Evolutionary conservation across 2,888 invertebrate genomes (phyloP).

Genomic region (Drosophila bunnanda): DNA sequence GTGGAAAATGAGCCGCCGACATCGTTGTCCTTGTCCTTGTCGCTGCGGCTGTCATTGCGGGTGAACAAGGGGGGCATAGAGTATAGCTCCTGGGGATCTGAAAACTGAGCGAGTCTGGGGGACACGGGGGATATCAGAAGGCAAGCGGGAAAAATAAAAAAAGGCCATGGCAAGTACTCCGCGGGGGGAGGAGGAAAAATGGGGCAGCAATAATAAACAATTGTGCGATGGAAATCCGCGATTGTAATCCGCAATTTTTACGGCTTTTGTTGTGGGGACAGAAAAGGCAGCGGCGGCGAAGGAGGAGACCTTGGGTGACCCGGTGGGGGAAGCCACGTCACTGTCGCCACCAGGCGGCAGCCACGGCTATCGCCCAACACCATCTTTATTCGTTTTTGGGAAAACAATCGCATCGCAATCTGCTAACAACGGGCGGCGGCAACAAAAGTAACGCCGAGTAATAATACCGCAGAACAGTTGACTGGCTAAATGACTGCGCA

Average conservation of each 20-base stretch:
- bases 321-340: constrained; percentile 52
- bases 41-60: constrained; percentile 53
- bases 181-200: constrained; percentile 18
- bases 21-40: constrained; percentile 46
- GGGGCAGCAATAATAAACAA: constrained; percentile 73
- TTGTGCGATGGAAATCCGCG: constrained; percentile 82
- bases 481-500: constrained; percentile 68
- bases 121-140: constrained; percentile 40
- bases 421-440: constrained; percentile 57
- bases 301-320: constrained; percentile 18
- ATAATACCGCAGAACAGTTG: constrained; percentile 62
- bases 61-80: neutral
- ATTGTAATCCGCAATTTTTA: constrained; percentile 83
- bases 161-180: constrained; percentile 36
- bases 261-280: constrained; percentile 70
- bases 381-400: constrained; percentile 66
- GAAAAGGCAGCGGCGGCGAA: neutral
- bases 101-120: neutral
- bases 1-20: constrained; percentile 60
- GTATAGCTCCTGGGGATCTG: constrained; percentile 6
- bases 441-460: constrained; percentile 48
- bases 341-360: constrained; percentile 60
- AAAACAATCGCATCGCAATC: constrained; percentile 67
- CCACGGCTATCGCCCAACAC: constrained; percentile 65
- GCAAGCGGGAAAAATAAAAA: constrained; percentile 47